Percentiles rank a stretch among this genome's conserved stretches.
Conservation (phyloP, 2,888 invertebrate species). For the Volucella bombylans region DNA sequence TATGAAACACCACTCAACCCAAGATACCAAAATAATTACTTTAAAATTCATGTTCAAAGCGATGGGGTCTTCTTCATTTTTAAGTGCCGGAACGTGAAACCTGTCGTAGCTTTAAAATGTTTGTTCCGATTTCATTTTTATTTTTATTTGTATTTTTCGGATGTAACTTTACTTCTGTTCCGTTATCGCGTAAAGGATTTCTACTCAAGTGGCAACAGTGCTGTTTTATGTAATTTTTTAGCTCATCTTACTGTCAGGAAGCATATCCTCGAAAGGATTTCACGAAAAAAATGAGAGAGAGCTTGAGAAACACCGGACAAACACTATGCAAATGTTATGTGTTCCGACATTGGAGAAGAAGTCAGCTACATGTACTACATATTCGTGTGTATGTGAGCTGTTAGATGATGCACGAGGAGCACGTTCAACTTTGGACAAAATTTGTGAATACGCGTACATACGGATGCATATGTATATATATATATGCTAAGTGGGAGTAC, state of each 20-base stretch:
- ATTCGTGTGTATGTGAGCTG: no score
- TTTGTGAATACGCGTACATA: neutral
- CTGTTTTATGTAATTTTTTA: neutral
- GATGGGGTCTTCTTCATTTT: neutral
- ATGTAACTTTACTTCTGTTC: no score
- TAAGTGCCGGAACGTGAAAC: slow-evolving; percentile 1
- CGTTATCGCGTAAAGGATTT: neutral
- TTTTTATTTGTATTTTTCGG: neutral
- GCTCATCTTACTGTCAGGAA: slow-evolving; percentile 18
- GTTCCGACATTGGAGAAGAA: slow-evolving; percentile 13
- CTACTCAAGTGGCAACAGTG: slow-evolving; percentile 16
- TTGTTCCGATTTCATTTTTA: slow-evolving; percentile 12
- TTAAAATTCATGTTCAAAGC: slow-evolving; percentile 55
- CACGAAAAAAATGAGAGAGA: neutral
- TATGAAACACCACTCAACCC: slow-evolving; percentile 22
- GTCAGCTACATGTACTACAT: slow-evolving; percentile 34
- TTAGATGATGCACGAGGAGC: slow-evolving; percentile 17
- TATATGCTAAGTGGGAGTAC: no score
- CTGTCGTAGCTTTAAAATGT: slow-evolving; percentile 18
- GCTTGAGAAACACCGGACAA: neutral
- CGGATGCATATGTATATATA: no score
- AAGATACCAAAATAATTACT: slow-evolving; percentile 60
- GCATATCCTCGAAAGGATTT: neutral
- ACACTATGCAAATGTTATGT: slow-evolving; percentile 54
- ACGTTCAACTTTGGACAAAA: slow-evolving; percentile 61